A percentile compares a stretch with the other conserved stretches of the same genome.
phyloP scores from a whole-genome alignment of 2,797 vertebrate genomes.

The Periparus ater region DNA sequence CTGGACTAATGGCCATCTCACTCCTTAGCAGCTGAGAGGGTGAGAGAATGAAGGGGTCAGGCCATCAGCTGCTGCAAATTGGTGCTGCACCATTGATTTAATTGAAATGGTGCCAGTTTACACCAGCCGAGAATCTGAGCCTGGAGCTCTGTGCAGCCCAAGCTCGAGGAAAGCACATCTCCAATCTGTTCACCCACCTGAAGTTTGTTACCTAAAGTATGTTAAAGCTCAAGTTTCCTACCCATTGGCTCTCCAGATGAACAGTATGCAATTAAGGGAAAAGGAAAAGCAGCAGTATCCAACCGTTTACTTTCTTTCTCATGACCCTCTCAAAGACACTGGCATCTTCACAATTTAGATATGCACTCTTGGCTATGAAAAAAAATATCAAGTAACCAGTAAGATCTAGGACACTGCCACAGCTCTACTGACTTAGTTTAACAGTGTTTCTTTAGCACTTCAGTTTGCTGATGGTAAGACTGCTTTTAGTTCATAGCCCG shows the following conservation, averaged over 20 bases:
- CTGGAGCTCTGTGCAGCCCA: background rate
- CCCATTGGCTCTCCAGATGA: background rate
- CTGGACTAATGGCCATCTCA: conserved; percentile 68
- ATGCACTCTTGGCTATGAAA: background rate
- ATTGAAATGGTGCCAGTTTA: conserved; percentile 38
- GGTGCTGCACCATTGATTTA: conserved; percentile 41
- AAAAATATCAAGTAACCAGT: background rate
- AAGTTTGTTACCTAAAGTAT: background rate
- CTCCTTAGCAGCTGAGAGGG: conserved; percentile 57
- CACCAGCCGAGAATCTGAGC: background rate
- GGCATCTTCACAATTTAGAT: background rate
- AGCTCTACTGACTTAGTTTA: background rate
- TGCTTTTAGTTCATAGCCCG: background rate
- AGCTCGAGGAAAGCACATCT: background rate
- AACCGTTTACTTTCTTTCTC: background rate
- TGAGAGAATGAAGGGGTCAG: conserved; percentile 38
- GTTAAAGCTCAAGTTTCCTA: background rate
- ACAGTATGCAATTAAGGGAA: background rate
- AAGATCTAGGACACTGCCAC: background rate
- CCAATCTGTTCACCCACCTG: background rate
- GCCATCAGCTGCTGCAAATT: conserved; percentile 59
- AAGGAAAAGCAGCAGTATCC: background rate
- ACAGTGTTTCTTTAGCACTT: background rate
- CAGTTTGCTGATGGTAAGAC: background rate
- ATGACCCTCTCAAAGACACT: background rate